Percentiles rank a stretch among this genome's conserved stretches.
These are phyloP conservation scores for Mythimna ferrago DNA, from an alignment of 2,888 invertebrate species.

Conservation along the genomic window DNA sequence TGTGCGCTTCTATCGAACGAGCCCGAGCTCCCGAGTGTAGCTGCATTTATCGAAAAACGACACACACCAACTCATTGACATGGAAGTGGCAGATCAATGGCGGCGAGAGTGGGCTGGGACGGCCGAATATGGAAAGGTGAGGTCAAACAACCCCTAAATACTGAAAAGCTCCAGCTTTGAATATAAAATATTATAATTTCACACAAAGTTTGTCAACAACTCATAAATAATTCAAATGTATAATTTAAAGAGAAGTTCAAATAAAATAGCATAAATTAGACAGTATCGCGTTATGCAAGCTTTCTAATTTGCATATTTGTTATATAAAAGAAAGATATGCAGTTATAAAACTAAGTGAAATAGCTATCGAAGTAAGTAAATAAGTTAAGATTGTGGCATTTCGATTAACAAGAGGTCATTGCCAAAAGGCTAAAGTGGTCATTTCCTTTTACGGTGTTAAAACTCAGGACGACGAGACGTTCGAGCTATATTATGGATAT, in stretches of 20 bases:
- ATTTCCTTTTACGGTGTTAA: conserved; percentile 87
- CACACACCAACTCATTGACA: conserved; percentile 72
- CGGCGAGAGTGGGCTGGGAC: conserved; percentile 88
- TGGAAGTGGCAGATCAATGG: conserved; percentile 90
- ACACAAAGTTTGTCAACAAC: conserved; percentile 38
- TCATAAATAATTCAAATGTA: conserved; percentile 17
- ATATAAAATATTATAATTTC: conserved; percentile 11
- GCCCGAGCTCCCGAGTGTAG: conserved; percentile 84
- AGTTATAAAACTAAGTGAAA: conserved; percentile 25
- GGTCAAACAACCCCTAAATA: conserved; percentile 61
- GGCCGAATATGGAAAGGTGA: conserved; percentile 89
- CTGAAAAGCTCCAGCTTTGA: conserved; percentile 14
- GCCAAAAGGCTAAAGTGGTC: conserved; percentile 87
- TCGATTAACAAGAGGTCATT: conserved; percentile 84
- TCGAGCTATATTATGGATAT: conserved; percentile 72
- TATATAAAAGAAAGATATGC: conserved; percentile 35
- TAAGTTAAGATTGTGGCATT: conserved; percentile 71
- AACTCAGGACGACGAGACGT: conserved; percentile 78
- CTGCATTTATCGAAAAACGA: conserved; percentile 82
- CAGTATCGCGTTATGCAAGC: conserved; percentile 41
- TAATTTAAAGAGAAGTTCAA: conserved; percentile 32
- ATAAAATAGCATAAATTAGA: conserved; percentile 33
- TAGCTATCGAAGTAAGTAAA: conserved; percentile 39
- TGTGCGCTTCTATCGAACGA: conserved; percentile 74
- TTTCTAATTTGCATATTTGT: conserved; percentile 57